Evolutionary conservation across 2,888 invertebrate species (phyloP).

Genomic region (Tineola bisselliella): DNA sequence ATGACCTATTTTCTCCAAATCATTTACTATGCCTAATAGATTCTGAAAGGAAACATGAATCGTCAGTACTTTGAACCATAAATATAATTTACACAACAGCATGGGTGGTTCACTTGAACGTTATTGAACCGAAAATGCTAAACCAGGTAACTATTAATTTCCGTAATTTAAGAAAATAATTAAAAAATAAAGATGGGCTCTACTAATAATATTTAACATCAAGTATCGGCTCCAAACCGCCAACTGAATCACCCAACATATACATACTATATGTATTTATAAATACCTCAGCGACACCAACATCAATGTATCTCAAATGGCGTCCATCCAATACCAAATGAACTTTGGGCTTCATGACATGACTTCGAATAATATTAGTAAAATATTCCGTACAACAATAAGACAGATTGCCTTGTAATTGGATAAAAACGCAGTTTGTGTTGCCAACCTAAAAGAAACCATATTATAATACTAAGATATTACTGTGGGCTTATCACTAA

Average conservation of each 20-base stretch:
- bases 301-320: constrained; percentile 29
- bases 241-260: no score
- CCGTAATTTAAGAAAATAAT: no score
- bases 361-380: constrained; percentile 22
- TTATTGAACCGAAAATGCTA: no score
- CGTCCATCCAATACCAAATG: constrained; percentile 31
- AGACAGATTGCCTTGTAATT: constrained; percentile 29
- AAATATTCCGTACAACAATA: constrained; percentile 37
- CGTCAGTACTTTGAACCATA: no score
- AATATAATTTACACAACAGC: no score
- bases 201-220: no score
- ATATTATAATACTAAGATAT: background rate
- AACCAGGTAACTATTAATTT: no score
- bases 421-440: constrained; percentile 33
- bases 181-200: no score
- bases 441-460: constrained; percentile 37
- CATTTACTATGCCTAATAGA: constrained; percentile 37
- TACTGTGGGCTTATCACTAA: no score
- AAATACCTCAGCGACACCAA: constrained; percentile 49
- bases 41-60: constrained; percentile 29
- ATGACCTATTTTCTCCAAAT: constrained; percentile 33
- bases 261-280: background rate
- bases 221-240: no score
- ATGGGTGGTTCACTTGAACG: no score
- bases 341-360: constrained; percentile 14